Evolutionary conservation across 2,797 vertebrate species (phyloP), one percentile per base, ranked within the genome.

Genomic region (Tympanoctomys barrerae): DNA sequence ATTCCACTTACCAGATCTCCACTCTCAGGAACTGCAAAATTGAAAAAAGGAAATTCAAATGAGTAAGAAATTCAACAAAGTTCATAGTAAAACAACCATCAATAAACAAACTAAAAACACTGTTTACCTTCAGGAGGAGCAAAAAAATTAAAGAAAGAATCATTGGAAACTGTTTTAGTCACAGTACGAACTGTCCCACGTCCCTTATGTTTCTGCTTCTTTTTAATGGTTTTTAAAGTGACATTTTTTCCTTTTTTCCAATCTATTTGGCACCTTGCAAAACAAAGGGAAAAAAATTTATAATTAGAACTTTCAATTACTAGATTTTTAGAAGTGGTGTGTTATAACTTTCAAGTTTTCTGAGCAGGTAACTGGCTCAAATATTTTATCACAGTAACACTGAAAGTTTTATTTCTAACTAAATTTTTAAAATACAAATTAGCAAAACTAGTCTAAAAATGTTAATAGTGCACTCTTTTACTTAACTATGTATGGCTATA

Each of bases 81-180:
- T 5, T 88, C 94, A 59, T 13, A 97, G 94, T 33, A 91, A 96
- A 79, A 90, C 5, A 57, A 78, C 1, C 12, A 92, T 62, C 16
- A 52, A 93, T 11, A 61, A 9, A 87, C 26, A 85, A 91, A 92
- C 7, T 33, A 86, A 87, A 87, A 24, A 81, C 13, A 85, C 24
- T 46, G 7, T 95, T 98, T 97, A 99, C 99, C 99, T 98, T 99
- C 99, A 97, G 99, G 99, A 42, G 99, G 99, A 92, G 98, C 99
- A 98, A 99, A 99, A 98, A 99, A 99, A 98, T 99, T 99, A 98
- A 99, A 99, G 98, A 99, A 99, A 62, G 99, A 99, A 95, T 99
- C 99, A 75, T 99, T 99, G 81, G 99, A 99, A 97, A 99, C 99
- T 0, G 99, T 99, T 98, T 99, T 99, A 97, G 99, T 99, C 98